A percentile compares a stretch with the other conserved stretches of the same genome.
Conservation (phyloP, 2,797 vertebrate species). For the Poeciliopsis paucimaculata region DNA sequence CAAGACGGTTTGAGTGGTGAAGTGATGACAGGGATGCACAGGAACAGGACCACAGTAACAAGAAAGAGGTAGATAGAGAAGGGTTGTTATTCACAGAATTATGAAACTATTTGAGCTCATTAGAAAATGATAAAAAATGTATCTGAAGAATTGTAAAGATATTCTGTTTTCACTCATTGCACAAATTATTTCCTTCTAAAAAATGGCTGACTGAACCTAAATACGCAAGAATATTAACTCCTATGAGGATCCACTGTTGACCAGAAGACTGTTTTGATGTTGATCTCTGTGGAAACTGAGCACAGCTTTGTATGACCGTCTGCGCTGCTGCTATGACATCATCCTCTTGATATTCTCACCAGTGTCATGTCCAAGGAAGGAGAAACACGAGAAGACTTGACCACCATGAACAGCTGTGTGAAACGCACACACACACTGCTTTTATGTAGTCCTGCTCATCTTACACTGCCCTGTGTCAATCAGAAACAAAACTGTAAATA, state of each 20-base stretch:
- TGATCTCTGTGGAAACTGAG: constrained; percentile 76
- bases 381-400: constrained; percentile 74
- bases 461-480: constrained; percentile 15
- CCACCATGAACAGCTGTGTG: constrained; percentile 72
- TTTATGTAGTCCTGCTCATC: constrained; percentile 19
- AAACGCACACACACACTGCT: constrained; percentile 18
- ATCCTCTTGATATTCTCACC: constrained; percentile 76
- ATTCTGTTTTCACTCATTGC: not conserved
- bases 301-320: constrained; percentile 66
- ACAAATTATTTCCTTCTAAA: not conserved
- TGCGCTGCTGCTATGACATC: constrained; percentile 70
- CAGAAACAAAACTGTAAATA: constrained; percentile 5
- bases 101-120: not conserved
- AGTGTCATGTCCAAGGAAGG: constrained; percentile 70
- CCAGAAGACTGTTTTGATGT: constrained; percentile 69
- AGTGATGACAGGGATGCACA: constrained; percentile 40
- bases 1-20: constrained; percentile 46
- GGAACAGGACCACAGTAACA: constrained; percentile 11
- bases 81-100: constrained; percentile 8
- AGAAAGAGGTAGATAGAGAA: not conserved
- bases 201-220: not conserved
- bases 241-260: constrained; percentile 26
- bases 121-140: not conserved
- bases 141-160: not conserved
- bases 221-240: constrained; percentile 7